Evolutionary conservation across 2,113 vertebrate genomes (phyloP).

Genomic region (Microtus pennsylvanicus): DNA sequence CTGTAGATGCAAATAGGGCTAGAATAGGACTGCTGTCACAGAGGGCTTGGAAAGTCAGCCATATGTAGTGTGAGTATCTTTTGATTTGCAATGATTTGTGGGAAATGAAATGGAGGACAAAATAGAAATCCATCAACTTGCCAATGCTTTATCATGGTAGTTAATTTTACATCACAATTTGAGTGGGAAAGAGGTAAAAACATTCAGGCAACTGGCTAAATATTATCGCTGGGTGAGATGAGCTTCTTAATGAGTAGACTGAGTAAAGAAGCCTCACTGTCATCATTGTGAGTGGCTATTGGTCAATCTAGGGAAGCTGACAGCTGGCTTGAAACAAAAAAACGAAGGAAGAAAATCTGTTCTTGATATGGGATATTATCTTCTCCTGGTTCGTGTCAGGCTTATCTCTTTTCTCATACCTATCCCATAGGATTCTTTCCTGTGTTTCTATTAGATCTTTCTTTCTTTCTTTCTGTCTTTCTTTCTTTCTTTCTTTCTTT

Average conservation of each 20-base stretch:
- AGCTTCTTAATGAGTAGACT: not conserved
- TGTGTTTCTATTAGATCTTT: not conserved
- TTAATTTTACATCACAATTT: not conserved
- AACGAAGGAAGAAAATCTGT: not conserved
- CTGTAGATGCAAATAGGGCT: not conserved
- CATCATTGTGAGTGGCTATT: not conserved
- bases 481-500: not conserved
- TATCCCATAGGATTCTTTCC: not conserved
- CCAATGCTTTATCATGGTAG: not conserved
- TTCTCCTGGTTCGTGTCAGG: not conserved
- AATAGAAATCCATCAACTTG: not conserved
- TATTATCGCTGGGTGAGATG: not conserved
- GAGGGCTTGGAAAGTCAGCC: not conserved
- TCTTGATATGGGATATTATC: not conserved
- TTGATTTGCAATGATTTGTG: not conserved
- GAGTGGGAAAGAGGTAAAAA: not conserved
- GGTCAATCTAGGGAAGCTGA: not conserved
- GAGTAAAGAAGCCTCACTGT: not conserved
- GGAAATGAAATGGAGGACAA: not conserved
- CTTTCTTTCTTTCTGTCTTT: not conserved
- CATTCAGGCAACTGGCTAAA: not conserved
- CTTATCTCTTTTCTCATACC: not conserved
- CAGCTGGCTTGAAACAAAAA: not conserved
- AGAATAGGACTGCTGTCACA: not conserved
- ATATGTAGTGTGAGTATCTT: not conserved